These are phyloP conservation scores for Mesopsocus fuscifrons DNA, from an alignment of 2,888 invertebrate genomes.

Conservation along the genomic window DNA sequence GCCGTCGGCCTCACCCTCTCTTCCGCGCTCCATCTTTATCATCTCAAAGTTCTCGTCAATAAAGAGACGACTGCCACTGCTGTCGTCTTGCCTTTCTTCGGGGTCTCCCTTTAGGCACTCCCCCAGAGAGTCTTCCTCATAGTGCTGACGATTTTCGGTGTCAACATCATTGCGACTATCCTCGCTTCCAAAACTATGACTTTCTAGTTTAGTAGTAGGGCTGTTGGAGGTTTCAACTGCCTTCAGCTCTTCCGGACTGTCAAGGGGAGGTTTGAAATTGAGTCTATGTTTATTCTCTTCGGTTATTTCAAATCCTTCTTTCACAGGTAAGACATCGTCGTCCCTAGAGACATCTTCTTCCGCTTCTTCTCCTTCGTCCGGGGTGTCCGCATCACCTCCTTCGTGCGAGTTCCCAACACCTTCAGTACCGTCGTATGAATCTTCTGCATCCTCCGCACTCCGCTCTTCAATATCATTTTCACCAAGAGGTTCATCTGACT, in stretches of 20 bases:
- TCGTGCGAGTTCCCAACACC: constrained; percentile 7
- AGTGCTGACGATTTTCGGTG: too few species aligned
- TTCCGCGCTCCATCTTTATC: neutral
- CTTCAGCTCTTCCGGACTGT: too few species aligned
- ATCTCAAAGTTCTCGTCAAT: neutral
- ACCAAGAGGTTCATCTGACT: constrained; percentile 12
- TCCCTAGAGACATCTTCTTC: constrained; percentile 22
- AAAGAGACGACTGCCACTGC: neutral
- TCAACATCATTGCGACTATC: too few species aligned
- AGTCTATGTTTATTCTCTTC: constrained; percentile 24
- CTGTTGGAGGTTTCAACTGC: too few species aligned
- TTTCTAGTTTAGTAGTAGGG: too few species aligned
- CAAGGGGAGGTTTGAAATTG: too few species aligned
- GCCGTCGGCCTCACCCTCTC: too few species aligned
- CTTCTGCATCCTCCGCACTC: too few species aligned
- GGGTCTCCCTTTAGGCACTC: constrained; percentile 9
- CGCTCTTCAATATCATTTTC: constrained; percentile 1
- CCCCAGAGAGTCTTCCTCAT: too few species aligned
- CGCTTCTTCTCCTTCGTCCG: constrained; percentile 16
- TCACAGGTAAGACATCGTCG: constrained; percentile 26
- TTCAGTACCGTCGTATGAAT: neutral
- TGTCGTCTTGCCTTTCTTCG: constrained; percentile 10
- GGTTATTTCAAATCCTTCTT: constrained; percentile 24
- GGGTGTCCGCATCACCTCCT: constrained; percentile 14
- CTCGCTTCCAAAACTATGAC: too few species aligned